Base-by-base conservation (phyloP, 2,888 invertebrate genomes). In the Ischnus inquisitorius region DNA sequence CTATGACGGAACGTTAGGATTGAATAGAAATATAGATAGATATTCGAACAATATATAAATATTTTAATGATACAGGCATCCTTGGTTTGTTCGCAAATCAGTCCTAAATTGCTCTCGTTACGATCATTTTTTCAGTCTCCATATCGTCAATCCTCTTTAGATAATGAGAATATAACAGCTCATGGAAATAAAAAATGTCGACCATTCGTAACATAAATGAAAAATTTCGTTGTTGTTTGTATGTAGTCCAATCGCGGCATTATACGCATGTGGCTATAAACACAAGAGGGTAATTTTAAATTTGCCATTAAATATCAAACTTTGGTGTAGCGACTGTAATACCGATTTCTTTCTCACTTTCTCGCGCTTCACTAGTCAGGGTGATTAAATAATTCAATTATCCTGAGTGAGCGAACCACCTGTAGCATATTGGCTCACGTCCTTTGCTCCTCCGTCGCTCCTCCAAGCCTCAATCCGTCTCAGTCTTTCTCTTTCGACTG, bases 361-460 rank as follows among this genome's bases (percentile, higher is more conserved):
- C 19, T 65, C 43, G 10, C 69, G 41, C 41, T 64, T 57, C 57
- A 76, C 64, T 78, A 51, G 39, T 76, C 41, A 12, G 46, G 25
- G 16, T 72, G 80, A 74, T 84, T 80, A 74, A 80, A 80, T 80
- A 78, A 80, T 68, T 68, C 72, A 77, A 84, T 72, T 68, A 77
- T 74, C 72, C 41, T 77, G 64, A 80, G 77, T 54, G 67, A 74
- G 62, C 51, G 22, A 68, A 80, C 83, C 83, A 84, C 83, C 83
- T 84, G 83, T 84, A 78, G 83, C 72, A 64, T 57, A 74, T 83
- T 72, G 65, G 76, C 72, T 79, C 64, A 41, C n/a, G 28, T 22
- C 16, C 39, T 54, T 41, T 62, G 39, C 28, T 39, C 65, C 64
- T 6, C 60, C 22, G n/a, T 25, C 6, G 8, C 39, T n/a, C 25